Base-by-base conservation (phyloP, 2,888 invertebrate genomes). In the Drosophila picticornis region DNA sequence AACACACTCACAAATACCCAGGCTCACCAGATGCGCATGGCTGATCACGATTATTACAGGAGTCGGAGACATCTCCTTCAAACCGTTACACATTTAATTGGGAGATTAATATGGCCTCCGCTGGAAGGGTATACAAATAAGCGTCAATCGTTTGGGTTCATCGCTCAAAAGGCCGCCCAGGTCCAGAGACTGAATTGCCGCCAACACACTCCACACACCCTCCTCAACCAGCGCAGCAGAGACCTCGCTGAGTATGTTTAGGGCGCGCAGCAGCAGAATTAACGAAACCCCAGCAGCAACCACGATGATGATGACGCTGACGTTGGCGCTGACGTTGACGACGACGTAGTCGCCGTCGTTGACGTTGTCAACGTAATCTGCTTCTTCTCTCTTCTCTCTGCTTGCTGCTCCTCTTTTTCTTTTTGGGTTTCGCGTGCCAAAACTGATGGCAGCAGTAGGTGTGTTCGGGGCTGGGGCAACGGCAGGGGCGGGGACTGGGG, bases 101-200 rank as follows among this genome's bases (percentile, higher is more conserved):
- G 46, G 7, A 4, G 6, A 43, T 13, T 22, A 22, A 22, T 43
- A 6, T 43, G 3, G 22, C 13, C 13, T 22, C 4, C 3, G 13
- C 34, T 34, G 72, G 71, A 63, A 68, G 65, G 22, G 52, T 60
- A 70, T 48, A 69, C 56, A 75, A 71, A 65, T 74, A 72, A 72
- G 59, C 77, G 72, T 67, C 71, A 74, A 64, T 64, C 74, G 89
- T 72, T 71, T 75, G 76, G 88, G 87, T 89, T 85, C 84, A 87
- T 77, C 84, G 89, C 85, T 77, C 82, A 86, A 84, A 84, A 85
- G 84, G 77, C 84, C 72, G 79, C 61, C 34, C 62, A 60, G 72
- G 56, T 64, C 63, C 66, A 67, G 43, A 64, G 63, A 72, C 67
- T 50, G 32, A 67, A 25, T 25, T 46, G 25, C 22, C 66, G 46